Percentiles rank a stretch among this genome's conserved stretches.
Conservation (phyloP, 2,888 invertebrate genomes). For the Arge pagana region DNA sequence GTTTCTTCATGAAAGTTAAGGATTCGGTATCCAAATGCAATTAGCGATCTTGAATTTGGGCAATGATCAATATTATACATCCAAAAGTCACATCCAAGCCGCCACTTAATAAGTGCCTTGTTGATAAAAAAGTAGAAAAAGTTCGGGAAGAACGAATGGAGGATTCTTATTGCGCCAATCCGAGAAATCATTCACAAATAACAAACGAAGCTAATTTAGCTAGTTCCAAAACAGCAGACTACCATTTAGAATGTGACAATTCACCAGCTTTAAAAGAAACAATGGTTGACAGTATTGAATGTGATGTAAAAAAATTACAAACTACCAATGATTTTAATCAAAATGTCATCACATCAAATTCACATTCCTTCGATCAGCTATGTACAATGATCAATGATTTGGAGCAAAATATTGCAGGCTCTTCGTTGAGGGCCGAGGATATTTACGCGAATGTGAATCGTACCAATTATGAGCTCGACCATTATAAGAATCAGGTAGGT, state of each 20-base stretch:
- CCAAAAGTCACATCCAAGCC: slow-evolving; percentile 38
- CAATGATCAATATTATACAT: slow-evolving; percentile 40
- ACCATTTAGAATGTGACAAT: not conserved
- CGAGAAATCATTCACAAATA: not conserved
- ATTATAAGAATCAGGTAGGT: too few relatives aligned
- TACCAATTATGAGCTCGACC: not conserved
- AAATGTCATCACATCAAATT: slow-evolving; percentile 43
- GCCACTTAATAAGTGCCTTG: slow-evolving; percentile 29
- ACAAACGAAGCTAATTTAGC: slow-evolving; percentile 5
- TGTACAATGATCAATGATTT: slow-evolving; percentile 47
- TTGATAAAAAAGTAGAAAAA: slow-evolving; percentile 5
- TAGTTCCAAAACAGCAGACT: not conserved
- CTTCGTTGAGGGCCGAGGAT: not conserved
- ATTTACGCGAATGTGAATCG: not conserved
- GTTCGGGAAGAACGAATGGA: not conserved
- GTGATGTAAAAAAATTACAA: slow-evolving; percentile 7
- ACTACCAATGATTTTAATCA: slow-evolving; percentile 42
- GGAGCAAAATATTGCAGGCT: slow-evolving; percentile 34
- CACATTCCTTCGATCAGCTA: slow-evolving; percentile 44
- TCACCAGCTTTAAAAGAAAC: slow-evolving; percentile 2
- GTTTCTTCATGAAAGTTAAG: not conserved
- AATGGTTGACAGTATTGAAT: slow-evolving; percentile 13
- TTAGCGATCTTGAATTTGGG: not conserved
- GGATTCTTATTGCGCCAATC: not conserved
- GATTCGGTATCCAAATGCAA: not conserved